Evolutionary conservation across 2,113 vertebrate species (phyloP), one percentile per base, ranked within the genome.

Genomic region (Nematolebias whitei): DNA sequence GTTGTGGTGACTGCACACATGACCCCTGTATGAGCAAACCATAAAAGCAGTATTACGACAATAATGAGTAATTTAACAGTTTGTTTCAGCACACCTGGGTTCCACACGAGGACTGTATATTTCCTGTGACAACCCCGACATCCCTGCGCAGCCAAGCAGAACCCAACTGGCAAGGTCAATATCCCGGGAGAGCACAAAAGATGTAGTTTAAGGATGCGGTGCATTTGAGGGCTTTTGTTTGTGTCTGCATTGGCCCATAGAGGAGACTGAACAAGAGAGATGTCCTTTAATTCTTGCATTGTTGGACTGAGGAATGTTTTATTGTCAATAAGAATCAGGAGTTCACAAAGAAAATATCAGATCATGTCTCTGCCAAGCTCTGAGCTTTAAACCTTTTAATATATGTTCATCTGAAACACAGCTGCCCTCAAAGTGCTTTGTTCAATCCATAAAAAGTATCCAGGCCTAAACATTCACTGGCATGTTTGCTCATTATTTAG

Each of bases 61-160:
- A 83, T 88, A 90, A 91, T 91, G 89, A 90, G 78, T 84, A 89
- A 90, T 89, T 88, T 87, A 91, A 88, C 89, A 87, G 83, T 88
- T 87, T 84, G 76, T 82, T 82, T 85, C 80, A 38, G 80, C 87
- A 87, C 88, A 90, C 88, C 90, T 88, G 88, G 87, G 87, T 82
- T 84, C 87, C 79, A 75, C 70, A 73, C 82, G 60, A 75, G 76
- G 71, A 57, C 74, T 74, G 80, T 90, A 86, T 89, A 88, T 89
- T 87, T 85, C 82, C 79, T 77, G 54, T 79, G 83, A 82, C 74
- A 77, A 78, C 80, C 72, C 66, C 78, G 78, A 74, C 78, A 84
- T 85, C 80, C 85, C 75, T 69, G 74, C 14, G 65, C 79, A 84
- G 73, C 80, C 72, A 68, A 83, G 24, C 83, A 65, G 76, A 88